Base-by-base conservation (phyloP, 1,140 invertebrate genomes). In the Drosophila nikananu region DNA sequence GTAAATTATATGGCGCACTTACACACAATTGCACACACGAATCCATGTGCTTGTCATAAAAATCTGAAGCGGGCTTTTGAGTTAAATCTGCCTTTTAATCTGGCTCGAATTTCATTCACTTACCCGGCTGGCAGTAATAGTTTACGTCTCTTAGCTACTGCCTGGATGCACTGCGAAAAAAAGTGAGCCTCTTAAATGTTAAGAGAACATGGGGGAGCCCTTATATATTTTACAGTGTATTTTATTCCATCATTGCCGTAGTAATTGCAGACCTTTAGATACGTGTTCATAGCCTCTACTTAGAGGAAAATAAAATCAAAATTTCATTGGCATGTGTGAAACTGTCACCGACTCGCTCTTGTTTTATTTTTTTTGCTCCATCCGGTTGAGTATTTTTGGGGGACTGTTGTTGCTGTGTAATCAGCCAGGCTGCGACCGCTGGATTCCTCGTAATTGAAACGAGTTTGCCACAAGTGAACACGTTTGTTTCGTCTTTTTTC, bases 391-490 rank as follows among this genome's bases (percentile, higher is more conserved):
- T 37, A 27, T 66, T 30, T 66, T 52, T 60, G 41, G 37, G 32
- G 54, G 37, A 55, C 63, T 83, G 61, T 59, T 59, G 61, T 44
- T 25, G 65, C 65, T 30, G 32, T 49, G 59, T 67, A 51, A 35
- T 62, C 51, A 59, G 63, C 55, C 63, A 70, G 46, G 42, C 58
- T 62, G 25, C 57, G 46, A 62, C 64, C 58, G 44, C 70, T 60
- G 48, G 66, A 79, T 87, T 87, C 84, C 49, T 63, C 78, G 73
- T 89, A 90, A 89, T 89, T 89, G 86, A 90, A 90, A 90, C 86
- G 86, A 73, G 86, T 90, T 90, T 90, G 86, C 82, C 86, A 90
- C 86, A 90, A 91, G 86, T 90, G 86, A 72, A 78, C 86, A 86
- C 71, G 86, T 76, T 80, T 67, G 44, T 66, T 23, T 49, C 27